These are phyloP conservation scores for Notodonta dromedarius DNA, from an alignment of 2,888 invertebrate species.

Conservation along the genomic window DNA sequence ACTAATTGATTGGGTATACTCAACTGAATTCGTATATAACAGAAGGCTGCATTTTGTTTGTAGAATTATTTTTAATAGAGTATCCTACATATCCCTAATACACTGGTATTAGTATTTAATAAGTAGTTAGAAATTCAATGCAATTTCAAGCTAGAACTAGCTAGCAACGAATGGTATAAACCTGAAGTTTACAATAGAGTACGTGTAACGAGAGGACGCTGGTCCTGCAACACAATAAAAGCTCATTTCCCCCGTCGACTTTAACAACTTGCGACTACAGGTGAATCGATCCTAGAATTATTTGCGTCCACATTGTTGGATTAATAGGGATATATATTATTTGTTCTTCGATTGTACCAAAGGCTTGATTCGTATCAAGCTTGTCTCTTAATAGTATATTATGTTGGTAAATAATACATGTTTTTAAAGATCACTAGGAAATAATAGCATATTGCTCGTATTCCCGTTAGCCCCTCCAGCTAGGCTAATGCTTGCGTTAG, in stretches of 20 bases:
- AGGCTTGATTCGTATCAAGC: not conserved
- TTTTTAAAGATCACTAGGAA: too few relatives aligned
- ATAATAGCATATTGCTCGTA: too few relatives aligned
- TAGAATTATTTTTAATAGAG: too few relatives aligned
- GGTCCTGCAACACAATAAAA: slow-evolving; percentile 1
- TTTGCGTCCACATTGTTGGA: not conserved
- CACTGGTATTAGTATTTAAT: not conserved
- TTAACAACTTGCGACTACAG: slow-evolving; percentile 6
- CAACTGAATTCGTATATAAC: too few relatives aligned
- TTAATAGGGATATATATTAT: not conserved
- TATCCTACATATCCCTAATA: not conserved
- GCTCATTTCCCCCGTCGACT: slow-evolving; percentile 5
- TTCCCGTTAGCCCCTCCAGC: too few relatives aligned
- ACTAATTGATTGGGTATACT: too few relatives aligned
- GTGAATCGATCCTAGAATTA: not conserved
- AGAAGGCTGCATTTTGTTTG: too few relatives aligned
- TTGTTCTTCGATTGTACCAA: not conserved
- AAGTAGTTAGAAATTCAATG: not conserved
- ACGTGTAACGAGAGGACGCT: slow-evolving; percentile 4
- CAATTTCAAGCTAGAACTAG: slow-evolving; percentile 1
- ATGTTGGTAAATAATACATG: too few relatives aligned
- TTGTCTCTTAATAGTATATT: too few relatives aligned
- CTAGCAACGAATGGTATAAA: slow-evolving; percentile 1
- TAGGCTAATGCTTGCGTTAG: too few relatives aligned
- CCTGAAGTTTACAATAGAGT: slow-evolving; percentile 1